phyloP scores from a whole-genome alignment of 2,113 vertebrate genomes.

The Clarias batrachus region DNA sequence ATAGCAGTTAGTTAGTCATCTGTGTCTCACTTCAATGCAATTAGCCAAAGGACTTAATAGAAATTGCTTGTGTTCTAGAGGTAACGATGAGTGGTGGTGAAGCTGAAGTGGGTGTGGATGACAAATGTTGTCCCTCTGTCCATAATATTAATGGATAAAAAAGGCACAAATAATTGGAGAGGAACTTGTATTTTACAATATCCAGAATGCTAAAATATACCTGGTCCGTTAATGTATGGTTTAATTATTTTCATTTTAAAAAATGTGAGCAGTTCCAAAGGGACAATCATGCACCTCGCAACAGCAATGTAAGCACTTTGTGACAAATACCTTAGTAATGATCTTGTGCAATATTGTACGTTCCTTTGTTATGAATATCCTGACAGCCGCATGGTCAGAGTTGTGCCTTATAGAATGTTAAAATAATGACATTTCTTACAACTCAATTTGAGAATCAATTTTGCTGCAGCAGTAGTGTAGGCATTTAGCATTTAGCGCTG shows the following conservation, averaged over 20 bases:
- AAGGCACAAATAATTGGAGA: too few relatives aligned
- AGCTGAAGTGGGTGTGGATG: too few relatives aligned
- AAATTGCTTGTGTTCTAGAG: too few relatives aligned
- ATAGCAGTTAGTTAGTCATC: too few relatives aligned
- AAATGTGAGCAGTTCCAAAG: not conserved
- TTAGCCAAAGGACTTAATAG: too few relatives aligned
- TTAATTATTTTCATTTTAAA: not conserved
- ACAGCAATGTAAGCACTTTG: not conserved
- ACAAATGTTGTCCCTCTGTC: too few relatives aligned
- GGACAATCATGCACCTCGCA: not conserved
- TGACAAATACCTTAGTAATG: not conserved
- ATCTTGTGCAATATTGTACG: not conserved
- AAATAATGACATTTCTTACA: conserved; percentile 28
- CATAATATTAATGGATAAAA: too few relatives aligned
- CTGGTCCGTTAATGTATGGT: not conserved
- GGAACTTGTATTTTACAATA: too few relatives aligned
- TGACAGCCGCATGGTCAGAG: not conserved
- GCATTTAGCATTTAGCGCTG: conserved; percentile 27
- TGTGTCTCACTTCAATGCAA: too few relatives aligned
- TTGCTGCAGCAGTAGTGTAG: conserved; percentile 7
- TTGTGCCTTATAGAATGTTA: conserved; percentile 19
- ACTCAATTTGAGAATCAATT: conserved; percentile 43
- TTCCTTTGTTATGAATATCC: not conserved
- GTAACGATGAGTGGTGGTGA: too few relatives aligned
- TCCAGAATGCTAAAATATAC: too few relatives aligned